Conservation (phyloP, 1,140 invertebrate species). For the Coenobita brevimanus region DNA sequence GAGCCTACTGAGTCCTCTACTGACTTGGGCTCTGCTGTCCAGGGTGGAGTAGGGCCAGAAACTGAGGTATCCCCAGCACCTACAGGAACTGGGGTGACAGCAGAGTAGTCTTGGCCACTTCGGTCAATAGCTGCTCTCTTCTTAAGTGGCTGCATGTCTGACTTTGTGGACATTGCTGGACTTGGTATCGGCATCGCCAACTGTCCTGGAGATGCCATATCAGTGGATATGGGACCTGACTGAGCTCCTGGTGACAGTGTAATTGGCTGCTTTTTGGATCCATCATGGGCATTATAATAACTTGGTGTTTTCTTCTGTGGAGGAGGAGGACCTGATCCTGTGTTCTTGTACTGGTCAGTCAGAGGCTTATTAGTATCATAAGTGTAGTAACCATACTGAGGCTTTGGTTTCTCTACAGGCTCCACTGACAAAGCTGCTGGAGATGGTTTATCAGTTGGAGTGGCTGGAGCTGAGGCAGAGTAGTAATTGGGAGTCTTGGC, state of each 20-base stretch:
- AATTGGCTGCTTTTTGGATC: constrained; percentile 45
- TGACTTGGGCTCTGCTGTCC: constrained; percentile 79
- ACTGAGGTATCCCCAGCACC: constrained; percentile 6
- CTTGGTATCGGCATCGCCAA: constrained; percentile 35
- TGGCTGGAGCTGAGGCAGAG: constrained; percentile 67
- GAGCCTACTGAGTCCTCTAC: constrained; percentile 73
- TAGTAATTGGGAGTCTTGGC: constrained; percentile 68
- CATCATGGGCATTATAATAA: constrained; percentile 56
- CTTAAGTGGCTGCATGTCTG: constrained; percentile 58
- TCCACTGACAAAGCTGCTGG: constrained; percentile 47
- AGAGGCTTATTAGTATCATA: constrained; percentile 71
- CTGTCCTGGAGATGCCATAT: constrained; percentile 51
- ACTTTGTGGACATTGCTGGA: constrained; percentile 39
- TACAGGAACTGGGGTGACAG: constrained; percentile 9
- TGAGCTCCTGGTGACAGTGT: constrained; percentile 48
- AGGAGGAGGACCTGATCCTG: constrained; percentile 50
- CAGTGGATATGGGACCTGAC: constrained; percentile 36
- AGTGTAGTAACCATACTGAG: constrained; percentile 68
- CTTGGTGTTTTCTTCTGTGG: constrained; percentile 55
- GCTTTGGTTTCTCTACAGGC: constrained; percentile 60
- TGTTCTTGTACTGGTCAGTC: constrained; percentile 71
- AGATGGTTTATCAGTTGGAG: constrained; percentile 67
- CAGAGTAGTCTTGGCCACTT: constrained; percentile 34
- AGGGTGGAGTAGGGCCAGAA: constrained; percentile 73
- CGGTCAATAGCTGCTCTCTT: constrained; percentile 57